These are phyloP conservation scores for Gulo gulo DNA, from an alignment of 2,113 vertebrate species.

Conservation along the genomic window DNA sequence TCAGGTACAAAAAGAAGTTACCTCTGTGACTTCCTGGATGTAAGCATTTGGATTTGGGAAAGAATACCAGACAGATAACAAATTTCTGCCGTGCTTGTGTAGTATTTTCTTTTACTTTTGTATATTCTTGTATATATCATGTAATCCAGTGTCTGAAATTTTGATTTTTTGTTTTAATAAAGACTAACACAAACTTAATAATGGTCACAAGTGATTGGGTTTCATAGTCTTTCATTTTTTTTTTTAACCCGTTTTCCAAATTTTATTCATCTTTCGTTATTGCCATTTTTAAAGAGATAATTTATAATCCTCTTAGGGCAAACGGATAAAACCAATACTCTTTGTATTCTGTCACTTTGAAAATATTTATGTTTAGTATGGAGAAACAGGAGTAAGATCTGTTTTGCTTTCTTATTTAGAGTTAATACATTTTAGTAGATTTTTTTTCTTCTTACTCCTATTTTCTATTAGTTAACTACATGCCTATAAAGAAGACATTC, in stretches of 20 bases:
- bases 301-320: not conserved
- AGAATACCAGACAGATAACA: conserved; percentile 25
- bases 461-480: not conserved
- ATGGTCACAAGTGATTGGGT: conserved; percentile 59
- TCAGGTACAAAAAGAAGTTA: conserved; percentile 89
- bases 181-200: conserved; percentile 73
- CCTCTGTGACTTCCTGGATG: conserved; percentile 88
- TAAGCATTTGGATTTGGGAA: conserved; percentile 74
- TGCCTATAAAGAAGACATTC: conserved; percentile 13
- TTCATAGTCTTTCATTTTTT: conserved; percentile 54
- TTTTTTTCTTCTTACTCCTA: not conserved
- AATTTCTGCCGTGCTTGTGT: conserved; percentile 49
- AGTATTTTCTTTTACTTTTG: conserved; percentile 68
- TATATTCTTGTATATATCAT: conserved; percentile 86
- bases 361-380: conserved; percentile 27
- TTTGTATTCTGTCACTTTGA: conserved; percentile 28
- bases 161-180: conserved; percentile 78
- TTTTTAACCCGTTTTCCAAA: conserved; percentile 31
- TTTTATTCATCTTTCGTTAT: not conserved
- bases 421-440: conserved; percentile 27
- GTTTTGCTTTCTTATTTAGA: conserved; percentile 27
- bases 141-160: conserved; percentile 74
- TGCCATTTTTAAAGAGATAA: not conserved
- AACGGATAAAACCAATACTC: not conserved
- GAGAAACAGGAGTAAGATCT: not conserved